Percentiles rank a stretch among this genome's conserved stretches.
Conservation (phyloP, 2,888 invertebrate genomes). For the Palloptera scutellata region DNA sequence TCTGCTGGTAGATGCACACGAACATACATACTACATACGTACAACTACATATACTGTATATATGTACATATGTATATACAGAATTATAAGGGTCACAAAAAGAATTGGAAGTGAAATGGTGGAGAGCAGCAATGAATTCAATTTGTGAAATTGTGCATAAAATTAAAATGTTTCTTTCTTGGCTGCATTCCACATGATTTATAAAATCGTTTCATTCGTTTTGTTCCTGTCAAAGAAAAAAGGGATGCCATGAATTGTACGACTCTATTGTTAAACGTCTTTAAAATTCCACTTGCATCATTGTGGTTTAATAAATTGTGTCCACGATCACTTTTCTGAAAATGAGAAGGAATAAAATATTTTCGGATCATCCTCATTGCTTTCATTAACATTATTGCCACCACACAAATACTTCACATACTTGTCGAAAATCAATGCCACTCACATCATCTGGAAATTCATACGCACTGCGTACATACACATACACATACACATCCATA, state of each 20-base stretch:
- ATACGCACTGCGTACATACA: no score
- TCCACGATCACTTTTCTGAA: not conserved
- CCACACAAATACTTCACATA: constrained; percentile 32
- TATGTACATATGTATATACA: not conserved
- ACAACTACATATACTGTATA: not conserved
- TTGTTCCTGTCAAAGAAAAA: not conserved
- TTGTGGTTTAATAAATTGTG: constrained; percentile 48
- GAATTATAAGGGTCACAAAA: no score
- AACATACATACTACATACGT: no score
- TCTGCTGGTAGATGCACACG: no score
- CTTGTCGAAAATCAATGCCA: no score
- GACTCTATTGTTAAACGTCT: constrained; percentile 52
- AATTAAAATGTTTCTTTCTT: constrained; percentile 48
- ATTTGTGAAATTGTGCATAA: constrained; percentile 56
- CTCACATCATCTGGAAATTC: no score
- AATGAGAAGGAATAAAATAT: no score
- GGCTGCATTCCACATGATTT: constrained; percentile 28
- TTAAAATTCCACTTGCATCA: constrained; percentile 62
- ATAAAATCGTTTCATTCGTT: constrained; percentile 5
- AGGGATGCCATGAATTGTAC: constrained; percentile 53
- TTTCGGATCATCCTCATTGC: constrained; percentile 46
- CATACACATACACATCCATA: not conserved
- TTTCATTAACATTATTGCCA: constrained; percentile 53
- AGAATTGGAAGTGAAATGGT: no score
- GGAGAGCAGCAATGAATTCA: constrained; percentile 35